Base-by-base conservation (phyloP, 2,113 vertebrate species). In the Acrocephalus kingi region DNA sequence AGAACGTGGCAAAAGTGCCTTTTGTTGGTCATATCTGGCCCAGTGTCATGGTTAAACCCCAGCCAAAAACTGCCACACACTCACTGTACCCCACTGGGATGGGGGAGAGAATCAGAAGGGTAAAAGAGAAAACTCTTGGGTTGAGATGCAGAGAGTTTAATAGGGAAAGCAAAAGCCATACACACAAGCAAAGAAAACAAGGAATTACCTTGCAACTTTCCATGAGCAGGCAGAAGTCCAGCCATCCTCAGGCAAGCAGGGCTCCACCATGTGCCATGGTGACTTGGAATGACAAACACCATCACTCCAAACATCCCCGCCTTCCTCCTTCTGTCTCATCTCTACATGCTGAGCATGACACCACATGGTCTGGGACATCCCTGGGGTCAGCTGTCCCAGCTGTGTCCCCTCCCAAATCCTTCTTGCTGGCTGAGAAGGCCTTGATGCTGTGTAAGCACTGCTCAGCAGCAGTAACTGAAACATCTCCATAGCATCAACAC, bases 221-320 rank as follows among this genome's bases (percentile, higher is more conserved):
- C 15, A 30, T 4, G 15, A 20, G 16, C 19, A 46, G 11, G 11
- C 6, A n/a, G 22, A 51, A 33, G 28, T n/a, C 67, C 46, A 52
- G 15, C 37, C 45, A 28, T 45, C 6, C 5, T 4, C 37, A 39
- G 39, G 7, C 59, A 9, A 82, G 19, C 52, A 52, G 23, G 45
- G 13, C 28, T 54, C 39, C 13, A 10, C n/a, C 37, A 30, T 7
- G 16, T 6, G 11, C 21, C 12, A 6, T 6, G 43, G 18, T 39
- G 52, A 30, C 39, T 39, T n/a, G 39, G 54, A 51, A 82, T n/a
- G 46, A 39, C 37, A 61, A 52, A 52, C 9, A 5, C 19, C 15
- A 14, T 30, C 13, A 14, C 23, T n/a, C 28, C 1, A 0, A 81
- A 37, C 7, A 8, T 12, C 10, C 12, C 10, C 5, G 7, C 16